A percentile compares a stretch with the other conserved stretches of the same genome.
phyloP scores from a whole-genome alignment of 2,888 invertebrate genomes.

The Isotomurus palustris region DNA sequence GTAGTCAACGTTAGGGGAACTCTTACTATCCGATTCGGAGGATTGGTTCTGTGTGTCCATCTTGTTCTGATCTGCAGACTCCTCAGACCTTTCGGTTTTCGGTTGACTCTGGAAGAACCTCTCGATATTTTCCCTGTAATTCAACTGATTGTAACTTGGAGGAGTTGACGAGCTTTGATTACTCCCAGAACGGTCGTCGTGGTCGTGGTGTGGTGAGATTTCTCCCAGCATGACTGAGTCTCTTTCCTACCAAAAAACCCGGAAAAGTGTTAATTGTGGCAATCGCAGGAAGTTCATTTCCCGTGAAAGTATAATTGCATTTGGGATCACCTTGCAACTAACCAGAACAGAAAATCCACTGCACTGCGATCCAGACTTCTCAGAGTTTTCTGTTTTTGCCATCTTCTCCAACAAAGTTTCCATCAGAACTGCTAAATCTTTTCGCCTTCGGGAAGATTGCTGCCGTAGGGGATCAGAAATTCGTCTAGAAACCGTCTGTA shows the following conservation, averaged over 20 bases:
- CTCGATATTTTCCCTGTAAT: constrained; percentile 76
- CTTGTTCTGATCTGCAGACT: constrained; percentile 50
- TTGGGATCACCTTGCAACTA: neutral
- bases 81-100: constrained; percentile 58
- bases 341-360: constrained; percentile 36
- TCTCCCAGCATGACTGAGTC: constrained; percentile 78
- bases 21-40: constrained; percentile 43
- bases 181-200: constrained; percentile 67
- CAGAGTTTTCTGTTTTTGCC: constrained; percentile 55
- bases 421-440: constrained; percentile 69
- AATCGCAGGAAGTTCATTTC: neutral
- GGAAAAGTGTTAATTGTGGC: too few species aligned
- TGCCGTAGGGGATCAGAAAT: constrained; percentile 32
- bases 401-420: constrained; percentile 68
- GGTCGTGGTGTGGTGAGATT: constrained; percentile 79
- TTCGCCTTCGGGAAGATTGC: constrained; percentile 62
- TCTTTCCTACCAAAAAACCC: constrained; percentile 57
- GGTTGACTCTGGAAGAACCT: constrained; percentile 67
- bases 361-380: constrained; percentile 36
- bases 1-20: constrained; percentile 40
- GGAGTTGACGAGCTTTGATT: constrained; percentile 74
- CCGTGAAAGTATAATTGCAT: neutral
- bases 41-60: constrained; percentile 23
- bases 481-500: constrained; percentile 36
- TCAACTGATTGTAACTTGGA: constrained; percentile 77